Base-by-base conservation (phyloP, 2,113 vertebrate species). In the Ammodytes marinus region DNA sequence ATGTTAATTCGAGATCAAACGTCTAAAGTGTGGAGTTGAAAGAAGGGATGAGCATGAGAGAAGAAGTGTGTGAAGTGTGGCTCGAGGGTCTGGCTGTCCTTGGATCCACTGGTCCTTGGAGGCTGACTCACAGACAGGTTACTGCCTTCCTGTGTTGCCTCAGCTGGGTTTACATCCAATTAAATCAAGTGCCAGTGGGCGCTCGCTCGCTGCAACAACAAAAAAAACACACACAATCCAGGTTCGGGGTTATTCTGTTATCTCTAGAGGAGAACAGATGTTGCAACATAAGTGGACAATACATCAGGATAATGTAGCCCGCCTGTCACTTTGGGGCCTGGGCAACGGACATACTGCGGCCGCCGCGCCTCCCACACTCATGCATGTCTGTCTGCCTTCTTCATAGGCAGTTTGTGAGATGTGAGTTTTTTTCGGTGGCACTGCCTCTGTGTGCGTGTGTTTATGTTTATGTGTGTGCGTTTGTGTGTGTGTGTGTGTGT, bases 301-400 rank as follows among this genome's bases (percentile, higher is more conserved):
- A 43, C 68, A 72, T 87, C 84, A 86, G 77, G 57, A 75, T 89
- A 74, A 85, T 87, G 79, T 58, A 72, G 67, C 74, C 54, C 55
- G 63, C 76, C 68, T 69, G 66, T 86, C 84, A 68, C 42, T 68
- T 55, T 79, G 81, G 27, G 27, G 67, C 59, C 79, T 0, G 64
- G 78, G 59, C 88, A 49, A 46, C 2, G 39, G 77, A 61, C 60
- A 52, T 59, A 13, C 52, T 46, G 10, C 1, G 5, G 9, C 73
- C 55, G 9, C 73, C 55, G 13, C 90, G 72, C 90, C 94, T 94
- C 93, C 91, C 92, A 93, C 92, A 93, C 86, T 65, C 86, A 37
- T 27, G 27, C 27, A 27, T 27, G 63, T 17, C 35, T 47, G 72
- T 71, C 71, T 63, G 40, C 74, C 67, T 50, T 74, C 54, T 69